phyloP scores from a whole-genome alignment of 2,888 invertebrate species.

The Aporophyla lueneburgensis region DNA sequence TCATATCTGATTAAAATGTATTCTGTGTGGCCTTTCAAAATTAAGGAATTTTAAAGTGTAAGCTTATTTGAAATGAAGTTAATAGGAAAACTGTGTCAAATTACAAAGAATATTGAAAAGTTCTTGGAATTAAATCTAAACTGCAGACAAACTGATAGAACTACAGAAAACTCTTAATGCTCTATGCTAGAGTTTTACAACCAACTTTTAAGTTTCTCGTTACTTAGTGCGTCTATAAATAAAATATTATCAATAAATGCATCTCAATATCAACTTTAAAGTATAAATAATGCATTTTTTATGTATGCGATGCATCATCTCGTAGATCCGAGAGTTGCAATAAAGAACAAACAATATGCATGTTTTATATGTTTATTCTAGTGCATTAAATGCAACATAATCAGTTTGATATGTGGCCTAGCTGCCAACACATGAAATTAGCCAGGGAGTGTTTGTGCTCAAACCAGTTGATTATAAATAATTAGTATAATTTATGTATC shows the following conservation, averaged over 20 bases:
- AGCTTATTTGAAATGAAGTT: not conserved
- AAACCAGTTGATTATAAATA: constrained; percentile 37
- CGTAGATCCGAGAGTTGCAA: constrained; percentile 3
- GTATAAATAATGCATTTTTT: constrained; percentile 35
- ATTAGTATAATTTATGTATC: constrained; percentile 48
- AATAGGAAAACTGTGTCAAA: not conserved
- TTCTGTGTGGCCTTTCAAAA: not conserved
- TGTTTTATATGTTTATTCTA: constrained; percentile 13
- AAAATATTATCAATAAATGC: constrained; percentile 27
- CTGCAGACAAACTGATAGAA: not conserved
- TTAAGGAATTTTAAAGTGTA: not conserved
- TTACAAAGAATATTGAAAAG: not conserved
- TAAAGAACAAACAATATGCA: constrained; percentile 10
- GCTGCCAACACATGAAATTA: constrained; percentile 28
- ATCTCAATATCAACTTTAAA: not conserved
- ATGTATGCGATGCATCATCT: constrained; percentile 26
- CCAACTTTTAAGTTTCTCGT: constrained; percentile 19
- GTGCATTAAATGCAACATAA: constrained; percentile 20
- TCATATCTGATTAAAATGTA: not conserved
- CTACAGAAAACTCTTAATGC: not conserved
- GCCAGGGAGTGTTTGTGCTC: constrained; percentile 18
- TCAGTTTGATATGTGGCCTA: constrained; percentile 21
- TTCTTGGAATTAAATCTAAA: not conserved
- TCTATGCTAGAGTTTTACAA: constrained; percentile 2
- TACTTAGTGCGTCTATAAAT: constrained; percentile 23